Percentiles rank a stretch among this genome's conserved stretches.
phyloP scores from a whole-genome alignment of 2,113 vertebrate genomes.

The Glaucidium brasilianum region DNA sequence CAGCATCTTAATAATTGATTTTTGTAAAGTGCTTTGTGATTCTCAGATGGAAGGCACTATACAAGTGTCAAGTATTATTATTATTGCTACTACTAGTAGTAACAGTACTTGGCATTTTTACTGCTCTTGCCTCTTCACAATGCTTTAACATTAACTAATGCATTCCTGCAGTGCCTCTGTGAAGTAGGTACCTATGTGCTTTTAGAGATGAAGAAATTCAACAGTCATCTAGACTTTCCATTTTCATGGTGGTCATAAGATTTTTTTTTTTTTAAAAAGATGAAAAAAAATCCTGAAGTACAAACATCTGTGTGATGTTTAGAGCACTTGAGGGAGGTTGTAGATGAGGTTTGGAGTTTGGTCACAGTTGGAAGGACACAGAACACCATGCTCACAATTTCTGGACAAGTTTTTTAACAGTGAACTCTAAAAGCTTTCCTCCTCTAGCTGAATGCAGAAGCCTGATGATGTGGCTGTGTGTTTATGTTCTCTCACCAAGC shows the following conservation, averaged over 20 bases:
- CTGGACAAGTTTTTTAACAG: neutral
- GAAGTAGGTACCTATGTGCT: neutral
- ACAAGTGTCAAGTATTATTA: neutral
- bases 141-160: neutral
- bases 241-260: neutral
- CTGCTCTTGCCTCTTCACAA: neutral
- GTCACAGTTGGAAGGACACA: neutral
- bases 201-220: neutral
- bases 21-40: neutral
- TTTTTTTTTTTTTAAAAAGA: neutral
- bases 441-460: neutral
- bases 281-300: neutral
- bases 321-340: neutral
- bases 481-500: neutral
- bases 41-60: neutral
- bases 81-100: neutral
- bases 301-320: neutral
- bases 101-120: slow-evolving; percentile 5
- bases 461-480: neutral
- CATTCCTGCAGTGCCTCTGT: neutral
- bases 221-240: neutral
- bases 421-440: neutral
- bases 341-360: neutral
- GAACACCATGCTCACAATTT: neutral
- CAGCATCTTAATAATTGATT: slow-evolving; percentile 20